Percentiles rank a stretch among this genome's conserved stretches.
These are phyloP conservation scores for Palythoa grandiflora DNA, from an alignment of 92 coral and sea anemone genomes.

Conservation along the genomic window DNA sequence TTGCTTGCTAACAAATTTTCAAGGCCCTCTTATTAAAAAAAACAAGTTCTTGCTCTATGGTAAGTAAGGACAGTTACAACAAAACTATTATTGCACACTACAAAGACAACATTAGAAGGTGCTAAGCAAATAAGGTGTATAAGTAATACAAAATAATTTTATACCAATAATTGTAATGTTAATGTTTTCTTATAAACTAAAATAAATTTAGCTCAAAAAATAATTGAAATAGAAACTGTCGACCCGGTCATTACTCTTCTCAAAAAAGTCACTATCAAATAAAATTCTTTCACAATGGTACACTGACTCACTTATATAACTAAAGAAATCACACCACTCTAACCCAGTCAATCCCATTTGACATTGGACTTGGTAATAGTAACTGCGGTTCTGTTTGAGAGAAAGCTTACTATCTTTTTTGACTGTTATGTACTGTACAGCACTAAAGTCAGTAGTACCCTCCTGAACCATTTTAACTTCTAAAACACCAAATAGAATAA, in stretches of 20 bases:
- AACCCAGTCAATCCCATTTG: not conserved
- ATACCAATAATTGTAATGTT: not conserved
- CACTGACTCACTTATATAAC: constrained; percentile 36
- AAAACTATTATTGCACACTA: not conserved
- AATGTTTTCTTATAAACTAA: not conserved
- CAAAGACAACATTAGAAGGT: not conserved
- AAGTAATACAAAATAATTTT: no score
- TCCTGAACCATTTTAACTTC: constrained; percentile 65
- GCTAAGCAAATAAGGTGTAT: not conserved
- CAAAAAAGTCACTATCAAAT: constrained; percentile 40
- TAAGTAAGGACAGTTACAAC: not conserved
- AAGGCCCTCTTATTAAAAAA: not conserved
- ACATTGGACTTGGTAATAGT: constrained; percentile 20
- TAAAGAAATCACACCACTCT: not conserved
- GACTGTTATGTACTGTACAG: constrained; percentile 47
- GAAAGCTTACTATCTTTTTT: constrained; percentile 27
- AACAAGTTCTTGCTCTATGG: not conserved
- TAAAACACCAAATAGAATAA: constrained; percentile 45
- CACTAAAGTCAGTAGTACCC: constrained; percentile 51
- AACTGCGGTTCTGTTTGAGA: constrained; percentile 52
- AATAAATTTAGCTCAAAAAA: constrained; percentile 23
- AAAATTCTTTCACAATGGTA: constrained; percentile 17
- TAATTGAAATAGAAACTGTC: constrained; percentile 32
- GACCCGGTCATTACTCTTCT: constrained; percentile 38
- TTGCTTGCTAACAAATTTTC: constrained; percentile 5